Base-by-base conservation (phyloP, 2,797 vertebrate species). In the Pangasius larnaudii region DNA sequence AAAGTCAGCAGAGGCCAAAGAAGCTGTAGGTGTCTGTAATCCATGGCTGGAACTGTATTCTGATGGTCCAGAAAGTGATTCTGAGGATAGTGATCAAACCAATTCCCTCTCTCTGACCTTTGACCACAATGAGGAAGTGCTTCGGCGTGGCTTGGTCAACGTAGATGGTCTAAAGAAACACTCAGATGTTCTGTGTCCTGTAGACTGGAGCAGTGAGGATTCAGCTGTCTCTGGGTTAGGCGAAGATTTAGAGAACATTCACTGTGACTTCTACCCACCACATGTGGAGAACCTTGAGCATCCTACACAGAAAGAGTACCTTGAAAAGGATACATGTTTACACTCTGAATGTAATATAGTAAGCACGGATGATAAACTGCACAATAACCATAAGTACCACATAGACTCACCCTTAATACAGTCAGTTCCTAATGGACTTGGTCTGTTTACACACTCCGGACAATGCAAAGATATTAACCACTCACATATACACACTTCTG, bases 121-220 rank as follows among this genome's bases (percentile, higher is more conserved):
- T 51, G 77, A 88, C 74, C 33, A 59, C 10, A 61, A 88, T 11
- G 71, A 36, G 10, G 11, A 9, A 53, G 58, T n/a, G 36, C 42
- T 84, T 80, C 39, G 58, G 59, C 49, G 36, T 42, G 78, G 77
- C 63, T 56, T 30, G 16, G 79, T 72, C 16, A 22, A 4, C 7
- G 79, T 79, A 2, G 77, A 84, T 5, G 84, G 72, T 30, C 56
- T 84, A 27, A 87, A 87, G 51, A 67, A 88, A 69, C 42, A 63
- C 5, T 90, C 63, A 18, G 75, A 58, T 63, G 86, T 86, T 22
- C 61, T 82, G 18, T 85, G 83, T 86, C 86, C 89, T n/a, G 72
- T 88, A 67, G 87, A 92, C 72, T 89, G 90, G 88, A 92, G 90
- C 86, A 92, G 86, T 33, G 49, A 92, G 46, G 91, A 92, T 22